These are phyloP conservation scores for Cryptocheilus praepositus DNA, from an alignment of 2,888 invertebrate genomes.

Conservation along the genomic window DNA sequence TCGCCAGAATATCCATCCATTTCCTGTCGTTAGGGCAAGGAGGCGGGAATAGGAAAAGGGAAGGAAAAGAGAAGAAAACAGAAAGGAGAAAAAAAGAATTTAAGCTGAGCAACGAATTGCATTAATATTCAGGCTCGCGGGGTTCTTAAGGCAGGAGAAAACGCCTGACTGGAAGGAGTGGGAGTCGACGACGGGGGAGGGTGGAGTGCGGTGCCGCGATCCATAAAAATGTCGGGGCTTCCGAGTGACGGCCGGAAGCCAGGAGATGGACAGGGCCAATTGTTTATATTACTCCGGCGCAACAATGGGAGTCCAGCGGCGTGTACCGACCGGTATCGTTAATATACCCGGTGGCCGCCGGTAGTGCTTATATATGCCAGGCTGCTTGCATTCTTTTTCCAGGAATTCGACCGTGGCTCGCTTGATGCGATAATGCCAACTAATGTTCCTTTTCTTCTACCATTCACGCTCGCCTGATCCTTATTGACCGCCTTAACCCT, in stretches of 20 bases:
- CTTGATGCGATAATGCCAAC: slow-evolving; percentile 55
- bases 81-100: slow-evolving; percentile 1
- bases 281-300: slow-evolving; percentile 71
- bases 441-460: slow-evolving; percentile 60
- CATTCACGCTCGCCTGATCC: slow-evolving; percentile 61
- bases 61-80: slow-evolving; percentile 16
- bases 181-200: slow-evolving; percentile 29
- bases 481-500: slow-evolving; percentile 39
- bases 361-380: slow-evolving; percentile 47
- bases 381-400: slow-evolving; percentile 60
- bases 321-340: slow-evolving; percentile 53
- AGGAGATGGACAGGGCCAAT: slow-evolving; percentile 74
- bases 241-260: slow-evolving; percentile 73
- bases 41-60: slow-evolving; percentile 14
- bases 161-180: slow-evolving; percentile 23
- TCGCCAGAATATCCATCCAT: slow-evolving; percentile 1
- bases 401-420: slow-evolving; percentile 69
- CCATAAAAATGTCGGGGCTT: slow-evolving; percentile 73
- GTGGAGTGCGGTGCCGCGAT: slow-evolving; percentile 62
- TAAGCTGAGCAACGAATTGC: slow-evolving; percentile 29
- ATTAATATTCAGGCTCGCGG: slow-evolving; percentile 55
- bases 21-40: neutral
- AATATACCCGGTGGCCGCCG: slow-evolving; percentile 30
- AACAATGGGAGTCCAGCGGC: slow-evolving; percentile 68
- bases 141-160: slow-evolving; percentile 51